Conservation (phyloP, 2,888 invertebrate species). For the Heliconius charithonia region DNA sequence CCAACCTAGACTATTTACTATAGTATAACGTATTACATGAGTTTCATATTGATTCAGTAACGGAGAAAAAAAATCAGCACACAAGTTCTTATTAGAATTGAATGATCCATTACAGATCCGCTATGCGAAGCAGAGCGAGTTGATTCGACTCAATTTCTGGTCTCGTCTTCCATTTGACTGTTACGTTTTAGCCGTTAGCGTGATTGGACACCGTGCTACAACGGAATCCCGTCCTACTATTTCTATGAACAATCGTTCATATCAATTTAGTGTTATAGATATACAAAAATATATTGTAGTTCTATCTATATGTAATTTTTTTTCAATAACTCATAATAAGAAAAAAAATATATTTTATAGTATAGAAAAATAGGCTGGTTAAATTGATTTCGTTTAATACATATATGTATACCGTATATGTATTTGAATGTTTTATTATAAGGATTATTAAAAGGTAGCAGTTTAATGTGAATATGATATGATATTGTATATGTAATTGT, state of each 20-base stretch:
- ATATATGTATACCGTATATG: too few species aligned
- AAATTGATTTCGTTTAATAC: too few species aligned
- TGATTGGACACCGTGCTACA: slow-evolving; percentile 46
- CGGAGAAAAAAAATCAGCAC: slow-evolving; percentile 45
- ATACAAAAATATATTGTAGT: too few species aligned
- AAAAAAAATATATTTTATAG: too few species aligned
- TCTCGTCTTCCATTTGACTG: slow-evolving; percentile 47
- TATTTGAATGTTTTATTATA: neutral
- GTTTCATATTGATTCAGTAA: slow-evolving; percentile 46
- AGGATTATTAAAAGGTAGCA: neutral
- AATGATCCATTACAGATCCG: slow-evolving; percentile 52
- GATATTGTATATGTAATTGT: neutral
- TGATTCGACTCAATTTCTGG: slow-evolving; percentile 52
- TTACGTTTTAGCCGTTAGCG: slow-evolving; percentile 49
- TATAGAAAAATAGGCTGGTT: too few species aligned
- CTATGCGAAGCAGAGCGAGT: slow-evolving; percentile 51
- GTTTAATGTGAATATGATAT: slow-evolving; percentile 1
- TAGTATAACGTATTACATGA: slow-evolving; percentile 26
- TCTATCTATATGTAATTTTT: too few species aligned
- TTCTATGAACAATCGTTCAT: slow-evolving; percentile 21
- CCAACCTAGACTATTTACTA: neutral
- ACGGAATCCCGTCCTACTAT: slow-evolving; percentile 40
- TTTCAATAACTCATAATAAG: too few species aligned
- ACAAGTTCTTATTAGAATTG: slow-evolving; percentile 46
- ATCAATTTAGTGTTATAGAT: slow-evolving; percentile 20